Conservation (phyloP, 92 coral and sea anemone species). For the Palythoa heliodiscus region DNA sequence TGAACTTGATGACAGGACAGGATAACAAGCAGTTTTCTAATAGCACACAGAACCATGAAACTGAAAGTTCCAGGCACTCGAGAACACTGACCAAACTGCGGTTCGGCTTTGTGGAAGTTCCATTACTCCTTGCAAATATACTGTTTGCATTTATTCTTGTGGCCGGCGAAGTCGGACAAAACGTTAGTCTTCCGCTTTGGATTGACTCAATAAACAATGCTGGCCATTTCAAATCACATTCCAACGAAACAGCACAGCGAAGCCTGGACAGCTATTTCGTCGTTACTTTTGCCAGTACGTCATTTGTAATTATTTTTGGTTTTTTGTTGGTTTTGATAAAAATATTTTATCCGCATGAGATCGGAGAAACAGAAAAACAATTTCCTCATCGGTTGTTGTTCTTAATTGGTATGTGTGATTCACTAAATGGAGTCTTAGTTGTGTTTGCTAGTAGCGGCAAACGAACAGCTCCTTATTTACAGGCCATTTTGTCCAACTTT, state of each 20-base stretch:
- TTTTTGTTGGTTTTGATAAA: constrained; percentile 39
- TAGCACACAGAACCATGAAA: neutral
- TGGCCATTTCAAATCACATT: neutral
- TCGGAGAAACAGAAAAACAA: constrained; percentile 70
- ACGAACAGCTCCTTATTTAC: constrained; percentile 91
- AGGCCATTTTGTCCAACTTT: constrained; percentile 83
- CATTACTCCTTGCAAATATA: constrained; percentile 62
- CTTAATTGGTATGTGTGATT: constrained; percentile 75
- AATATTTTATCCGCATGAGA: constrained; percentile 48
- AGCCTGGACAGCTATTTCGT: constrained; percentile 80
- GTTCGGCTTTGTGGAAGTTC: constrained; percentile 54
- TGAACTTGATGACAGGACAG: neutral
- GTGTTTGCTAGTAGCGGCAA: constrained; percentile 81
- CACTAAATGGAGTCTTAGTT: constrained; percentile 69
- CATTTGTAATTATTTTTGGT: constrained; percentile 80
- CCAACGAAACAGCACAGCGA: neutral
- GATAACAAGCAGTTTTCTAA: neutral
- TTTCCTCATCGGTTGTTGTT: constrained; percentile 70
- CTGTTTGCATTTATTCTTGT: constrained; percentile 67
- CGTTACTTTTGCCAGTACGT: constrained; percentile 63
- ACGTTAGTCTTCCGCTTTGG: constrained; percentile 83
- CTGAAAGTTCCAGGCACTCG: neutral
- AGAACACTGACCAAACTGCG: constrained; percentile 40
- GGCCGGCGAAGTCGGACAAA: constrained; percentile 70
- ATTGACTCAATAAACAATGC: constrained; percentile 63